phyloP scores from a whole-genome alignment of 2,113 vertebrate genomes.

The Anthoscopus minutus region DNA sequence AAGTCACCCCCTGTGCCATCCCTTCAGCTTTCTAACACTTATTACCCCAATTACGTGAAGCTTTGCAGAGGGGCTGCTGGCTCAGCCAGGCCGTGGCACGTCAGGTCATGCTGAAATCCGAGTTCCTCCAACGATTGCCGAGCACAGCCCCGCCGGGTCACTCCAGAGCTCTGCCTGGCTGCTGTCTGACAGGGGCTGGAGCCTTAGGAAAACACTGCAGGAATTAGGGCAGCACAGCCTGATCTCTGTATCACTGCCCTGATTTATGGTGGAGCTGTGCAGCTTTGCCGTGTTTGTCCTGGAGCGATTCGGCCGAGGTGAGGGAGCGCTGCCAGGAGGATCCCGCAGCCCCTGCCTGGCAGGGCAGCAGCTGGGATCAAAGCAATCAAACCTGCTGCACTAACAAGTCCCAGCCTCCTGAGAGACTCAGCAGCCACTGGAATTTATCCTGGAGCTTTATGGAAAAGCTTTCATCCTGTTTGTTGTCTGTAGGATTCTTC shows the following conservation, averaged over 20 bases:
- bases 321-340: not conserved
- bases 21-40: not conserved
- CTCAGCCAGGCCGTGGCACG: not conserved
- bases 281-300: not conserved
- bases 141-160: fast-evolving
- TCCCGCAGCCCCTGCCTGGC: not conserved
- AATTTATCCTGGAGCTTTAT: not conserved
- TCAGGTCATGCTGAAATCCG: not conserved
- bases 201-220: not conserved
- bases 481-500: not conserved
- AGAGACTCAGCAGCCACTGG: not conserved
- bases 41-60: constrained; percentile 2
- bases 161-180: not conserved
- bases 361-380: not conserved
- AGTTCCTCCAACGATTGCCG: not conserved
- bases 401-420: not conserved
- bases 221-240: not conserved
- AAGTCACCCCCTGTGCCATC: not conserved
- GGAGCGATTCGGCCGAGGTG: not conserved
- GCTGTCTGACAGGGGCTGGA: not conserved
- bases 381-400: not conserved
- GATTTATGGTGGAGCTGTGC: not conserved
- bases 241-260: not conserved
- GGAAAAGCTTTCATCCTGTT: not conserved
- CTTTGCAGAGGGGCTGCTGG: not conserved